These are phyloP conservation scores for Drosophila sechellia DNA, from an alignment of 1,140 invertebrate genomes.

Conservation along the genomic window DNA sequence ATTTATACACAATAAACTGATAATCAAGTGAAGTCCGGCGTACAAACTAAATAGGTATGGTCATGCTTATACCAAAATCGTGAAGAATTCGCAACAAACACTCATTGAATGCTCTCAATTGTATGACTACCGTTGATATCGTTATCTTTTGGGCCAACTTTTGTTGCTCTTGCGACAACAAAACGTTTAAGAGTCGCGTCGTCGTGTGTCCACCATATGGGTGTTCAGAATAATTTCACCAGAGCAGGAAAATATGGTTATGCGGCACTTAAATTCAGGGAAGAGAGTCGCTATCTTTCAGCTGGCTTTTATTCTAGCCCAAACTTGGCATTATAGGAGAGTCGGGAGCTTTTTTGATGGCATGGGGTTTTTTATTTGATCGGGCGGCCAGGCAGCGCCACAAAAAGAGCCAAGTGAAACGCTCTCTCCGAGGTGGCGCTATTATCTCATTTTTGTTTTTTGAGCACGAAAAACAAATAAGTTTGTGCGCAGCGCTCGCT, in stretches of 20 bases:
- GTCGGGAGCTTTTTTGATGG: constrained; percentile 5
- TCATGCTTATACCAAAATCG: constrained; percentile 33
- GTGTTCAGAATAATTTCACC: constrained; percentile 26
- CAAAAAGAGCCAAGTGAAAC: constrained; percentile 14
- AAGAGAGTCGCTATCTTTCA: constrained; percentile 3
- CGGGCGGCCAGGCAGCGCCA: background rate
- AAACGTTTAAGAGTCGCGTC: constrained; percentile 20
- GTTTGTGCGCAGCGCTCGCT: constrained; percentile 42
- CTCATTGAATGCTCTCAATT: background rate
- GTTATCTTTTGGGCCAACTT: constrained; percentile 1
- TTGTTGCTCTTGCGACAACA: constrained; percentile 33
- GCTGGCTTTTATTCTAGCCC: constrained; percentile 7
- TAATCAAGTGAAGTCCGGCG: background rate
- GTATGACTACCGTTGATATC: constrained; percentile 1
- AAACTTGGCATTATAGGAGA: constrained; percentile 16
- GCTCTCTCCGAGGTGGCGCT: constrained; percentile 4
- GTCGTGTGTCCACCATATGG: background rate
- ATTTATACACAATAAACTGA: background rate
- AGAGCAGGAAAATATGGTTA: constrained; percentile 18
- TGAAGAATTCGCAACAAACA: constrained; percentile 8
- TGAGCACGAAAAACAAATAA: constrained; percentile 63
- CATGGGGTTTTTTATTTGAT: constrained; percentile 22
- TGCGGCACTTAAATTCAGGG: background rate
- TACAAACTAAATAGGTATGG: constrained; percentile 14
- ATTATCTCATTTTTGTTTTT: constrained; percentile 38